A percentile compares a stretch with the other conserved stretches of the same genome.
These are phyloP conservation scores for Neopelma chrysocephalum DNA, from an alignment of 2,797 vertebrate species.

Conservation along the genomic window DNA sequence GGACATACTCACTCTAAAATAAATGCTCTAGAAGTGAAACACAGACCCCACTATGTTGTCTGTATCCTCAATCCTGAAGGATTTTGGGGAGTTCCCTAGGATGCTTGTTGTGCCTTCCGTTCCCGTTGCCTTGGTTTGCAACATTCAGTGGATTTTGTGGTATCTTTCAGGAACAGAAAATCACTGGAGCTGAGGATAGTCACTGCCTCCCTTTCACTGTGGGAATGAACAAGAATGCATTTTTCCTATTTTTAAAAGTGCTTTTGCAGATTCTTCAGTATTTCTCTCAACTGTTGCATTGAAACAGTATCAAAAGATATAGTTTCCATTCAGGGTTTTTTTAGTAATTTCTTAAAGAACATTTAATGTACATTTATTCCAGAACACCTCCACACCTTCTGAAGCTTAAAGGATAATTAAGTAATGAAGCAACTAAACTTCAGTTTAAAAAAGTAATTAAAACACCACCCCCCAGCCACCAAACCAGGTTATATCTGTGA, in stretches of 20 bases:
- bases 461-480: accelerated
- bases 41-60: background rate
- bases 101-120: background rate
- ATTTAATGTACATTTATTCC: background rate
- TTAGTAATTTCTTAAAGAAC: background rate
- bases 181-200: background rate
- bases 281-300: background rate
- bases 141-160: background rate
- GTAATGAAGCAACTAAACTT: background rate
- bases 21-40: background rate
- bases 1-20: background rate
- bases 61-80: background rate
- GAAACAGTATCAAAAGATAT: background rate
- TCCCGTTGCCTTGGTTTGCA: background rate
- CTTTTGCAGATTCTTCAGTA: background rate
- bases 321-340: background rate
- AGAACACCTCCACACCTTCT: background rate
- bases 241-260: background rate
- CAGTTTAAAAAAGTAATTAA: background rate
- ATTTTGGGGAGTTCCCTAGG: background rate
- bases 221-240: background rate
- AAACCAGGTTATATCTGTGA: background rate
- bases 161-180: background rate
- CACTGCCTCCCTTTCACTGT: background rate
- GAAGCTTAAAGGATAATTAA: background rate